Conservation (phyloP, 2,888 invertebrate genomes). For the Watsonalla binaria region DNA sequence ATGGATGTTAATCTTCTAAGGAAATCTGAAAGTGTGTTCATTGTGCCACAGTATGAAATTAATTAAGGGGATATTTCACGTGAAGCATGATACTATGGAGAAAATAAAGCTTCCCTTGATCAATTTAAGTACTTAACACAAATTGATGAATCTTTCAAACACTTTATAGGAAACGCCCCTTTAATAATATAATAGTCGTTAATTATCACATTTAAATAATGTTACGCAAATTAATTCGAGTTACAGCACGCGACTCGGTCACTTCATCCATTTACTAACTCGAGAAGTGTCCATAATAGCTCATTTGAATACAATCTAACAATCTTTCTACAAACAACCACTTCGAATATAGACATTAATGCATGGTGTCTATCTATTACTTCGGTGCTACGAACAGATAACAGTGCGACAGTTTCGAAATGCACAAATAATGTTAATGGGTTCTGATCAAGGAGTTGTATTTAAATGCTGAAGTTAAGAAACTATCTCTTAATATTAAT, state of each 20-base stretch:
- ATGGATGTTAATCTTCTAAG: background rate
- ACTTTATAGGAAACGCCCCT: conserved; percentile 42
- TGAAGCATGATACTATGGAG: conserved; percentile 5
- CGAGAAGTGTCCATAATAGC: conserved; percentile 47
- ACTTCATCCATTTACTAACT: conserved; percentile 49
- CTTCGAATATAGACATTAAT: conserved; percentile 7
- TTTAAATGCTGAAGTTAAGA: too few relatives aligned
- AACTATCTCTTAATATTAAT: too few relatives aligned
- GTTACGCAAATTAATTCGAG: conserved; percentile 59
- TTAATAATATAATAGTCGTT: conserved; percentile 52
- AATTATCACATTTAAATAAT: conserved; percentile 65
- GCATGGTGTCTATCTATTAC: conserved; percentile 14
- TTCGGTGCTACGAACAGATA: conserved; percentile 24
- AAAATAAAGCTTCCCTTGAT: background rate
- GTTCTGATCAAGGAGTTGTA: too few relatives aligned
- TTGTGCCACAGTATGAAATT: background rate
- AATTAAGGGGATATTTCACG: background rate
- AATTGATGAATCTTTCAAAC: conserved; percentile 36
- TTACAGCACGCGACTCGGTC: conserved; percentile 49
- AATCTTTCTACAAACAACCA: conserved; percentile 18
- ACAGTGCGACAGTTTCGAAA: conserved; percentile 50
- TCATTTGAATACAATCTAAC: conserved; percentile 63
- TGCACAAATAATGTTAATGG: conserved; percentile 15
- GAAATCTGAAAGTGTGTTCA: too few relatives aligned
- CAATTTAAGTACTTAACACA: background rate